These are phyloP conservation scores for Ooceraea biroi DNA, from an alignment of 1,140 invertebrate genomes.

Conservation along the genomic window DNA sequence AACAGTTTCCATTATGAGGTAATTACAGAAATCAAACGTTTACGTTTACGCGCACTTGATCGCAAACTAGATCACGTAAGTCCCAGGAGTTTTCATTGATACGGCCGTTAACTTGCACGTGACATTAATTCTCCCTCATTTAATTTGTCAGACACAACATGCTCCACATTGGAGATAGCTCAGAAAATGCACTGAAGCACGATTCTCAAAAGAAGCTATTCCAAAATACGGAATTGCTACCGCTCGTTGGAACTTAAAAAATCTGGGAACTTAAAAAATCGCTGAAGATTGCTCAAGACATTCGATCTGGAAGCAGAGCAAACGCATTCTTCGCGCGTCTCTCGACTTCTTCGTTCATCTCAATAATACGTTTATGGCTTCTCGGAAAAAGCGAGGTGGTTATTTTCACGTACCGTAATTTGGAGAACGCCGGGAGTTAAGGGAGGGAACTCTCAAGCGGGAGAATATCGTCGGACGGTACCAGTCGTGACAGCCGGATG, in stretches of 20 bases:
- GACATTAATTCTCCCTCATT: neutral
- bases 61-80: slow-evolving; percentile 5
- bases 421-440: neutral
- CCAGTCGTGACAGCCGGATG: slow-evolving; percentile 22
- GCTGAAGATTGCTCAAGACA: neutral
- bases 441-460: neutral
- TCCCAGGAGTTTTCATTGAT: neutral
- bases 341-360: neutral
- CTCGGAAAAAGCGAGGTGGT: slow-evolving; percentile 32
- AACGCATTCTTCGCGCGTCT: neutral
- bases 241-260: no score
- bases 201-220: no score
- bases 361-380: slow-evolving; percentile 17
- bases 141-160: neutral
- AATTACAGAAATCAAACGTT: slow-evolving; percentile 36
- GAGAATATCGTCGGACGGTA: neutral
- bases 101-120: neutral
- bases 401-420: slow-evolving; percentile 17
- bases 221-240: no score
- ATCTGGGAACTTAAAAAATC: neutral
- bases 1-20: slow-evolving; percentile 25
- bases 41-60: neutral
- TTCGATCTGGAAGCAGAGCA: neutral
- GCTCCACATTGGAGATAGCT: neutral
- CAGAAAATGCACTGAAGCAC: no score